phyloP scores from a whole-genome alignment of 2,797 vertebrate species.

The Agapornis canus region DNA sequence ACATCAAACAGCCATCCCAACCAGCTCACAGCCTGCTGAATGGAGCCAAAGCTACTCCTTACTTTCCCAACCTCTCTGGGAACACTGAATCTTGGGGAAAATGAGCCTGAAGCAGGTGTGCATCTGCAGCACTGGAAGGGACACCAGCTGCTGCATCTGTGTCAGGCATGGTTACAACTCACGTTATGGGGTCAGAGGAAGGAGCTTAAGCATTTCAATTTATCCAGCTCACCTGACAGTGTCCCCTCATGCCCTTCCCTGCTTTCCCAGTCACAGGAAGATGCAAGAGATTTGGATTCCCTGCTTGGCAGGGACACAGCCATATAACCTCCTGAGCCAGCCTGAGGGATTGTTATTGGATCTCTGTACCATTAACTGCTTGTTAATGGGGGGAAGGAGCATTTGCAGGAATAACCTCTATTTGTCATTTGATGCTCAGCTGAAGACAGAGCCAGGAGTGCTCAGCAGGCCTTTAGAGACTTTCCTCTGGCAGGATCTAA shows the following conservation, averaged over 20 bases:
- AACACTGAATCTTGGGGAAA: neutral
- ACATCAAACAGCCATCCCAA: neutral
- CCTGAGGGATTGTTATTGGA: slow-evolving; percentile 17
- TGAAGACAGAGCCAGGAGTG: neutral
- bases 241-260: neutral
- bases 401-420: slow-evolving; percentile 34
- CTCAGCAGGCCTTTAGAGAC: neutral
- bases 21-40: neutral
- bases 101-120: neutral
- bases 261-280: neutral
- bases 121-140: neutral
- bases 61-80: neutral
- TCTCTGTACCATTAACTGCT: slow-evolving; percentile 6
- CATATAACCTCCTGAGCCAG: neutral
- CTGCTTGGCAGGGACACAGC: neutral
- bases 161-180: accelerated
- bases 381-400: slow-evolving; percentile 13
- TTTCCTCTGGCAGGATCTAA: neutral
- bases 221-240: neutral
- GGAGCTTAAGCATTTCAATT: neutral
- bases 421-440: neutral
- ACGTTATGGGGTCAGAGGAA: neutral
- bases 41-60: neutral
- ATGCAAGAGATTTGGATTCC: neutral
- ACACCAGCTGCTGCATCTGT: neutral